Evolutionary conservation across 1,140 invertebrate genomes (phyloP).

Genomic region (Ostrea edulis): DNA sequence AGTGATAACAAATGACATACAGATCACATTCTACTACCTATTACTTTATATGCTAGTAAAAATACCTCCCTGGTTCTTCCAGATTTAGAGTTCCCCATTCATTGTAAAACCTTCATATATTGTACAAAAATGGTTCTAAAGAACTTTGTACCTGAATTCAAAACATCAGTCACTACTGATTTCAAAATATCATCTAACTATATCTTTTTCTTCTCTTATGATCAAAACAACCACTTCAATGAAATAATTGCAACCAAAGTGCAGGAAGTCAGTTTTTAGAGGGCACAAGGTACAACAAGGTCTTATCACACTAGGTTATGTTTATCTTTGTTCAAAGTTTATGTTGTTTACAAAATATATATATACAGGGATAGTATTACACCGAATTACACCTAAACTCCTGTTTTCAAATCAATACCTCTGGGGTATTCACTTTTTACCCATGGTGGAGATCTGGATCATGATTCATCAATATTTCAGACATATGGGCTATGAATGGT

Average conservation of each 20-base stretch:
- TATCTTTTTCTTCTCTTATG: too few relatives aligned
- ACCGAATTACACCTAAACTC: neutral
- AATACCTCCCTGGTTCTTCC: too few relatives aligned
- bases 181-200: too few relatives aligned
- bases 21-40: too few relatives aligned
- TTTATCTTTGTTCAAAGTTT: neutral
- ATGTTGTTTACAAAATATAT: slow-evolving; percentile 15
- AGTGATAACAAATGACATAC: too few relatives aligned
- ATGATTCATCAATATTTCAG: neutral
- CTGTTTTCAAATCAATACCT: neutral
- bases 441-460: neutral
- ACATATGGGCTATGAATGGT: neutral
- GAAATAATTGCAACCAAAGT: neutral
- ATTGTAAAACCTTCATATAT: too few relatives aligned
- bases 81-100: too few relatives aligned
- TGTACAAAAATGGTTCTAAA: too few relatives aligned
- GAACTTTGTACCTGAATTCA: too few relatives aligned
- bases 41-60: too few relatives aligned
- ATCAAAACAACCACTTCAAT: neutral
- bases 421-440: neutral
- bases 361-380: neutral
- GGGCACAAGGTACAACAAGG: neutral
- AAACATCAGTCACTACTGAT: too few relatives aligned
- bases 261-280: neutral
- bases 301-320: neutral